These are phyloP conservation scores for Argyrosomus regius DNA, from an alignment of 2,797 vertebrate species.

Conservation along the genomic window DNA sequence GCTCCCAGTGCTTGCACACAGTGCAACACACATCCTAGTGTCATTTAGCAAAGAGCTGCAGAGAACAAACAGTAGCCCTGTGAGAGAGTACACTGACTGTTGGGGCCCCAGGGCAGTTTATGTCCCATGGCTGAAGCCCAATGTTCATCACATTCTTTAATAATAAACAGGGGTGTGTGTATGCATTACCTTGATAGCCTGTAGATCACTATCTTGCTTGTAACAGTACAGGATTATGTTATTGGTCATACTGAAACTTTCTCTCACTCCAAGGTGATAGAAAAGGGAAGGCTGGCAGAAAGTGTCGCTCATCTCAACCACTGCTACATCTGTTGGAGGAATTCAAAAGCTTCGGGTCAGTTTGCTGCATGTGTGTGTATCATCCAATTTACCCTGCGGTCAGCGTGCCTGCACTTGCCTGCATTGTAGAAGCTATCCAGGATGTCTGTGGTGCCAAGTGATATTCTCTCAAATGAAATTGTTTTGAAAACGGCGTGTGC, in stretches of 20 bases:
- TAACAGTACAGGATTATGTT: conserved; percentile 92
- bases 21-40: not conserved
- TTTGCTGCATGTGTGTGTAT: not conserved
- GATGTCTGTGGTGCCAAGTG: conserved; percentile 84
- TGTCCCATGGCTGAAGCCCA: not conserved
- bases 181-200: conserved; percentile 87
- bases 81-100: not conserved
- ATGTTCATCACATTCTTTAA: not conserved
- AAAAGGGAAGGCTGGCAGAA: conserved; percentile 92
- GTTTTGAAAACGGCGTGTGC: conserved; percentile 80
- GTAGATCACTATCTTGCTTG: conserved; percentile 87
- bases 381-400: fast-evolving
- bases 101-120: not conserved
- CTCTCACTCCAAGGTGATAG: conserved; percentile 93
- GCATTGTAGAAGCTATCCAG: conserved; percentile 93
- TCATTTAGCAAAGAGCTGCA: not conserved
- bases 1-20: not conserved
- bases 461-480: conserved; percentile 85
- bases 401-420: conserved; percentile 86
- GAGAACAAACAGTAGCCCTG: not conserved
- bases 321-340: conserved; percentile 87
- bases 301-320: conserved; percentile 91
- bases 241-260: conserved; percentile 95
- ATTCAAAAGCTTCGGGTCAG: conserved; percentile 6
- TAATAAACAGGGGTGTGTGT: not conserved